These are phyloP conservation scores for Drosophila aff. DNA, from an alignment of 1,140 invertebrate genomes.

Conservation along the genomic window DNA sequence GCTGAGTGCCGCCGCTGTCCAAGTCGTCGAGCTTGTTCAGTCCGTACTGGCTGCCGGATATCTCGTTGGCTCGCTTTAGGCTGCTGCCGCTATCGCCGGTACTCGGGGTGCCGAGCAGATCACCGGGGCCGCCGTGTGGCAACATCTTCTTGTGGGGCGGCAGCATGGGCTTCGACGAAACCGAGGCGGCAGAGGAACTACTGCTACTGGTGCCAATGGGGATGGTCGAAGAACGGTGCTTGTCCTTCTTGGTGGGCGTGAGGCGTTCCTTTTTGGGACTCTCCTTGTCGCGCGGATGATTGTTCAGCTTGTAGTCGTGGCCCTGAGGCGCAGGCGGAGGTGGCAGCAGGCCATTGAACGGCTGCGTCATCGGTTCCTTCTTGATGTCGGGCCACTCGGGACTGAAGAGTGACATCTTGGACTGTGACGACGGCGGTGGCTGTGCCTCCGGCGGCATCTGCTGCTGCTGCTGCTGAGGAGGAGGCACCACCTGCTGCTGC, in stretches of 20 bases:
- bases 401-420: conserved; percentile 77
- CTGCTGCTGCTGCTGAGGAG: conserved; percentile 20
- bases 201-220: conserved; percentile 13
- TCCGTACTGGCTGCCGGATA: conserved; percentile 54
- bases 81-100: conserved; percentile 31
- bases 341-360: conserved; percentile 65
- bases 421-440: conserved; percentile 23
- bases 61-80: conserved; percentile 74
- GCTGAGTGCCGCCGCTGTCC: conserved; percentile 54
- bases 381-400: conserved; percentile 80
- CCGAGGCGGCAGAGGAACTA: conserved; percentile 21
- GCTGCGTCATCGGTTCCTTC: conserved; percentile 49
- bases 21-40: conserved; percentile 68
- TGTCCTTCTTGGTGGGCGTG: conserved; percentile 75
- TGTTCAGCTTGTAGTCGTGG: conserved; percentile 70
- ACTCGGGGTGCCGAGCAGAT: neutral
- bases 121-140: conserved; percentile 27
- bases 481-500: conserved; percentile 21
- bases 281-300: conserved; percentile 66
- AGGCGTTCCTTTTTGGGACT: conserved; percentile 73
- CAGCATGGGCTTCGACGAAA: conserved; percentile 51
- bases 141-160: conserved; percentile 61
- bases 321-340: conserved; percentile 47
- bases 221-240: conserved; percentile 53
- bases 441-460: conserved; percentile 32